Percentiles rank a stretch among this genome's conserved stretches.
Conservation (phyloP, 2,888 invertebrate genomes). For the Agonopterix arenella region DNA sequence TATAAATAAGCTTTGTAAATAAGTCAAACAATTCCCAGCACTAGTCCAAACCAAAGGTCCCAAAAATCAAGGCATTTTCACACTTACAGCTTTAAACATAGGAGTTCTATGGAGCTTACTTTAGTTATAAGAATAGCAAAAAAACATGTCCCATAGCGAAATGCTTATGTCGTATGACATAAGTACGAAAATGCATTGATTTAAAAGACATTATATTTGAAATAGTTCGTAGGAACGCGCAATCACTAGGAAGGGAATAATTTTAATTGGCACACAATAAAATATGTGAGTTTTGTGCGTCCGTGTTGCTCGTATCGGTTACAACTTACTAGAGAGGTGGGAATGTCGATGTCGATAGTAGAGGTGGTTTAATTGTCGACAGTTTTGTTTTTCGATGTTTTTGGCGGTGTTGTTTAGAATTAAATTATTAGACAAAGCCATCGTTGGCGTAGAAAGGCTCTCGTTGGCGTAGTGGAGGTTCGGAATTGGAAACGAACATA, state of each 20-base stretch:
- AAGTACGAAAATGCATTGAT: no score
- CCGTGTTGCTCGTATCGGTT: constrained; percentile 4
- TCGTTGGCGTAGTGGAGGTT: no score
- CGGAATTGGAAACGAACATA: no score
- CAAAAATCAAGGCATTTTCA: no score
- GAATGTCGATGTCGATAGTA: not conserved
- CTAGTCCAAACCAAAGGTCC: not conserved
- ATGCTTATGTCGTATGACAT: no score
- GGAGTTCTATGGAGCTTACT: no score
- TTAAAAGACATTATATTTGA: no score
- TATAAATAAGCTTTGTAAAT: not conserved
- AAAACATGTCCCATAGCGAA: no score
- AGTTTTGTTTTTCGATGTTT: not conserved
- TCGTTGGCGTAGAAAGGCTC: no score
- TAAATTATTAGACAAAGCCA: no score
- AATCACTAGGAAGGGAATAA: constrained; percentile 36
- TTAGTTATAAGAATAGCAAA: no score
- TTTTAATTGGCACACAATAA: constrained; percentile 69
- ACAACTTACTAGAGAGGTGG: not conserved
- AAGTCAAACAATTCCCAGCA: not conserved
- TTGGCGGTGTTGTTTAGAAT: not conserved
- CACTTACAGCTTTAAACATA: no score
- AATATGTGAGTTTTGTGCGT: constrained; percentile 3
- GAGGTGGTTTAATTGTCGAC: not conserved
- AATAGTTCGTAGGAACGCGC: not conserved